These are phyloP conservation scores for Unio delphinus DNA, from an alignment of 2,888 invertebrate species.

Conservation along the genomic window DNA sequence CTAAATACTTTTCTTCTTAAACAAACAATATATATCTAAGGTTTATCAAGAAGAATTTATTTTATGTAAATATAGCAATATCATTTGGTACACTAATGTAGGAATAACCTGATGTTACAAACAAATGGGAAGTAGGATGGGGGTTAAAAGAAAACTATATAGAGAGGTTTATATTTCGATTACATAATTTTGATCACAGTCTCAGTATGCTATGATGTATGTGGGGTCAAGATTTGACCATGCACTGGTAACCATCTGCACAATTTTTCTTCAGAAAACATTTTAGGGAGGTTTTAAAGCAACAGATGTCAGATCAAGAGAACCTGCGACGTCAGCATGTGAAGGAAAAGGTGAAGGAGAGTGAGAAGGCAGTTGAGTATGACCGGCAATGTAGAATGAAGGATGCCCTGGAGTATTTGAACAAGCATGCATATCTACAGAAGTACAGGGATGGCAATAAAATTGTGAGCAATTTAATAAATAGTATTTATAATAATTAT, in stretches of 20 bases:
- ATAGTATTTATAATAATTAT: not conserved
- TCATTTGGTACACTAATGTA: too few species aligned
- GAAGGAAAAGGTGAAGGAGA: slow-evolving; percentile 54
- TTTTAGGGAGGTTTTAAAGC: slow-evolving; percentile 64
- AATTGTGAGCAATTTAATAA: slow-evolving; percentile 44
- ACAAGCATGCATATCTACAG: slow-evolving; percentile 61
- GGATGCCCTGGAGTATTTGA: slow-evolving; percentile 50
- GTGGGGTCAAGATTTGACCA: not conserved
- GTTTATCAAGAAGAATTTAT: too few species aligned
- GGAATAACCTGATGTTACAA: too few species aligned
- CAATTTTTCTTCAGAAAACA: slow-evolving; percentile 47
- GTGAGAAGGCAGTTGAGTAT: slow-evolving; percentile 56
- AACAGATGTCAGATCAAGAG: slow-evolving; percentile 65
- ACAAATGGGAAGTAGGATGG: too few species aligned
- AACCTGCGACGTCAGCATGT: slow-evolving; percentile 30
- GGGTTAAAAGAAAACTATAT: too few species aligned
- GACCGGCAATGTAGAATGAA: slow-evolving; percentile 56
- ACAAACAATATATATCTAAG: too few species aligned
- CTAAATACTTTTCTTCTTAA: too few species aligned
- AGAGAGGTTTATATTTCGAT: too few species aligned
- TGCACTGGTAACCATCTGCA: not conserved
- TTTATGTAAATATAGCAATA: too few species aligned
- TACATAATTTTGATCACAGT: too few species aligned
- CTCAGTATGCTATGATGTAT: not conserved
- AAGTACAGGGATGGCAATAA: slow-evolving; percentile 66